These are phyloP conservation scores for Falco concolor DNA, from an alignment of 2,797 vertebrate species.

Conservation along the genomic window DNA sequence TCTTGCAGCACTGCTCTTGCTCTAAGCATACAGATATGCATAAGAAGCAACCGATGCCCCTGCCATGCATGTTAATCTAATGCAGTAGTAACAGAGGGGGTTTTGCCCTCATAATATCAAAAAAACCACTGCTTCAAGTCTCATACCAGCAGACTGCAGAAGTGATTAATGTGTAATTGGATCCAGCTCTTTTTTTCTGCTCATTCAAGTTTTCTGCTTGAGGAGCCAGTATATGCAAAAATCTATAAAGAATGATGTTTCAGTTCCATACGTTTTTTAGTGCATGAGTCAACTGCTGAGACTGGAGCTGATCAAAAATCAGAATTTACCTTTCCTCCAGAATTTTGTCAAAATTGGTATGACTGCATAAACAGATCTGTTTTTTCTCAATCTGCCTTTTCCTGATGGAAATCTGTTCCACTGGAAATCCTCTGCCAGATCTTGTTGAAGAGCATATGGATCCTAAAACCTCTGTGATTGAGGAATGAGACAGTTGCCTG, in stretches of 20 bases:
- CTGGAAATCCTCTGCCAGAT: background rate
- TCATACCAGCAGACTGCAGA: background rate
- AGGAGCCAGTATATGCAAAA: background rate
- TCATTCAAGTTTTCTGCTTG: background rate
- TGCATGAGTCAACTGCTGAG: background rate
- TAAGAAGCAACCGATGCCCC: background rate
- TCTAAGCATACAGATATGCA: accelerated
- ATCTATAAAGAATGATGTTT: background rate
- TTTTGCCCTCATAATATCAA: background rate
- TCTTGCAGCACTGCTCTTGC: background rate
- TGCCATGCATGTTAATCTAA: background rate
- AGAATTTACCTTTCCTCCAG: background rate
- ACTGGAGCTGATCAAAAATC: background rate
- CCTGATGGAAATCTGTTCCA: background rate
- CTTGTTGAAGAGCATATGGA: background rate
- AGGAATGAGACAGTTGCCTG: background rate
- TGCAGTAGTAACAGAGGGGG: background rate
- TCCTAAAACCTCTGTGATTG: background rate
- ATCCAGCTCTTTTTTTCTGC: background rate
- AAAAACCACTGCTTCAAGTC: background rate
- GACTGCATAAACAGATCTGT: background rate
- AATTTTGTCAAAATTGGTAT: background rate
- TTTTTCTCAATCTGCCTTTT: background rate
- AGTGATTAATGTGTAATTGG: background rate
- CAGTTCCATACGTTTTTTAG: background rate